phyloP scores from a whole-genome alignment of 2,797 vertebrate species.

The Philypnodon macrostomus region DNA sequence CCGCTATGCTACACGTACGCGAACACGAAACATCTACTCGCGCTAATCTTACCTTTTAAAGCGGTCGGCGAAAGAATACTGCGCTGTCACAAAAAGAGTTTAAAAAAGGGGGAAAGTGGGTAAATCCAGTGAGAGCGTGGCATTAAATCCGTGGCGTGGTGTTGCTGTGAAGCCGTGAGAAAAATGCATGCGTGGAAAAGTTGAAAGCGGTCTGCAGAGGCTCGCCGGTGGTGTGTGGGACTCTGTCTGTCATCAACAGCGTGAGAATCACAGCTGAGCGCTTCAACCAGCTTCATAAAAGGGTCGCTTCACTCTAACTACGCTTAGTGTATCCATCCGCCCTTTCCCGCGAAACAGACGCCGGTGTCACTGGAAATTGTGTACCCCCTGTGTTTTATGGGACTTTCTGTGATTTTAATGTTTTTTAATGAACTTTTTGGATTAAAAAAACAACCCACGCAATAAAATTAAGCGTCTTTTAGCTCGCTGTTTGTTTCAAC shows the following conservation, averaged over 20 bases:
- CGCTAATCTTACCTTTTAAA: constrained; percentile 54
- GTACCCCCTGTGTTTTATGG: no score
- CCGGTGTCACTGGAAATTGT: no score
- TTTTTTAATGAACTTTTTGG: no score
- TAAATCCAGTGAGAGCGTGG: constrained; percentile 61
- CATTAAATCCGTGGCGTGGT: constrained; percentile 64
- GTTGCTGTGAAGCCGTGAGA: constrained; percentile 17
- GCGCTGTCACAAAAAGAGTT: constrained; percentile 25
- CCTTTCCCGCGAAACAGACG: constrained; percentile 51
- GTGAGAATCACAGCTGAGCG: constrained; percentile 61
- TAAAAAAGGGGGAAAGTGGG: constrained; percentile 23
- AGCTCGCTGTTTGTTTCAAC: no score
- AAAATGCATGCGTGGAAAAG: constrained; percentile 28
- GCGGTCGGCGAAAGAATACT: constrained; percentile 16
- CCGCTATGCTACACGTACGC: no score
- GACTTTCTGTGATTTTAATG: no score
- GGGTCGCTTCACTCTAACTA: constrained; percentile 35
- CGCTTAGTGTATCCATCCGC: constrained; percentile 51
- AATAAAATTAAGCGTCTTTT: no score
- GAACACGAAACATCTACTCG: no score
- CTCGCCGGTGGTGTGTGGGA: constrained; percentile 14
- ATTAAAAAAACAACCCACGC: no score
- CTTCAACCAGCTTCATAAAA: constrained; percentile 41
- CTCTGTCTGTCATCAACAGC: constrained; percentile 38
- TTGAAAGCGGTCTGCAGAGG: constrained; percentile 20